These are phyloP conservation scores for Heterotis niloticus DNA, from an alignment of 2,113 vertebrate species.

Conservation along the genomic window DNA sequence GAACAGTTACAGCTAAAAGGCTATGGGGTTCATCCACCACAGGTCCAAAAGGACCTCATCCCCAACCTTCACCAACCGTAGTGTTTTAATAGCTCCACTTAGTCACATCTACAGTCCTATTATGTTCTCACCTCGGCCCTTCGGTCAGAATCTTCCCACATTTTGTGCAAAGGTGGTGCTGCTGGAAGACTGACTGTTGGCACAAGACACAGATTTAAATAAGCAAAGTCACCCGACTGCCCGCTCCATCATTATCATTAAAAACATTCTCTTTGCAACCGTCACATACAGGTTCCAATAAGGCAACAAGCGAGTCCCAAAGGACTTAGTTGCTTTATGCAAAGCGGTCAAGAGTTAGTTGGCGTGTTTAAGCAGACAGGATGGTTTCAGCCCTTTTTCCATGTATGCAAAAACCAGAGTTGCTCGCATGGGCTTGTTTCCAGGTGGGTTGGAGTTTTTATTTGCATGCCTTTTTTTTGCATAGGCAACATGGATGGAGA, in stretches of 20 bases:
- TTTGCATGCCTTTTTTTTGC: constrained; percentile 28
- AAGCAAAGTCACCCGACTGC: constrained; percentile 16
- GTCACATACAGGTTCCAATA: neutral
- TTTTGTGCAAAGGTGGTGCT: constrained; percentile 51
- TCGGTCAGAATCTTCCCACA: constrained; percentile 59
- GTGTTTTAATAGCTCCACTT: too few species aligned
- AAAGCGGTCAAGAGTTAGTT: constrained; percentile 44
- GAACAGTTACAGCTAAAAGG: too few species aligned
- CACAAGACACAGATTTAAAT: constrained; percentile 28
- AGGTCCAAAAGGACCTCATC: neutral
- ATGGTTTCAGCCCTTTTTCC: neutral
- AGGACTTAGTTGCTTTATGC: constrained; percentile 53
- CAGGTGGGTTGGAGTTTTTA: neutral
- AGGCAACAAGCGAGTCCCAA: constrained; percentile 26
- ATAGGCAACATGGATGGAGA: neutral
- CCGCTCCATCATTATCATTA: constrained; percentile 21
- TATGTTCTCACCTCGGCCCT: constrained; percentile 51
- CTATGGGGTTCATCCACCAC: neutral
- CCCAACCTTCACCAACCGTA: too few species aligned
- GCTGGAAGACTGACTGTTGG: constrained; percentile 48
- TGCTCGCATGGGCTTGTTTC: constrained; percentile 5
- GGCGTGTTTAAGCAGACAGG: neutral
- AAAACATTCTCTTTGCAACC: neutral
- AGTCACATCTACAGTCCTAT: neutral
- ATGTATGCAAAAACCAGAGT: constrained; percentile 8